Evolutionary conservation across 23 tunicate species (phyloP).

Genomic region (Phallusia fumigata): DNA sequence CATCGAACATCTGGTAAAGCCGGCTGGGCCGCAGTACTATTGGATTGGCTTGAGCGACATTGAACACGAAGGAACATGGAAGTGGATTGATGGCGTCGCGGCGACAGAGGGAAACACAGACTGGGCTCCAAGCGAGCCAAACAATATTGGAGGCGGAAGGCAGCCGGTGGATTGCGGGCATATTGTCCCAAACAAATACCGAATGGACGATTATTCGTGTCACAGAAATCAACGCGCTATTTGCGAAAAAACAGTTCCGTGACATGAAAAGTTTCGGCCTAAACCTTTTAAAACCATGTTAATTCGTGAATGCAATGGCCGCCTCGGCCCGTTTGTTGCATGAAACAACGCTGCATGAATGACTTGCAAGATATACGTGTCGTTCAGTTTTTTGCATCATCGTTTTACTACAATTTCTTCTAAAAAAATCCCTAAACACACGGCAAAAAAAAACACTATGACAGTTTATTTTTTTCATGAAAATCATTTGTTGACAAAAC

Average conservation of each 20-base stretch:
- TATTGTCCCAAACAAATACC: neutral
- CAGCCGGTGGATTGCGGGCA: neutral
- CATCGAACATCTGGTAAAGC: neutral
- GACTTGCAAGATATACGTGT: no score
- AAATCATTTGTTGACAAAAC: no score
- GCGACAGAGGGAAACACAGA: neutral
- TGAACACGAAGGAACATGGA: conserved; percentile 5
- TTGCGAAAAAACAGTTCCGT: neutral
- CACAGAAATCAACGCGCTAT: neutral
- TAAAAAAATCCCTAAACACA: no score
- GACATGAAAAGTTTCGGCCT: no score
- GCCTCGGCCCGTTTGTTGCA: no score
- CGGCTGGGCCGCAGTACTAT: neutral
- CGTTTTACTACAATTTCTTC: no score
- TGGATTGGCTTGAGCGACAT: conserved; percentile 22
- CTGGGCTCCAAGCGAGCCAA: conserved; percentile 1
- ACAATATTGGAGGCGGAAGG: conserved; percentile 3
- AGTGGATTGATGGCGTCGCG: conserved; percentile 14
- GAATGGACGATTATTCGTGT: neutral
- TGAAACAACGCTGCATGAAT: no score
- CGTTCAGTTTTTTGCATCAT: no score
- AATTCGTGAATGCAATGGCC: no score
- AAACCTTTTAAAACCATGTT: no score
- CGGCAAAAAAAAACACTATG: no score
- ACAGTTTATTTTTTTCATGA: no score